Conservation (phyloP, 2,888 invertebrate genomes). For the Therioaphis trifolii region DNA sequence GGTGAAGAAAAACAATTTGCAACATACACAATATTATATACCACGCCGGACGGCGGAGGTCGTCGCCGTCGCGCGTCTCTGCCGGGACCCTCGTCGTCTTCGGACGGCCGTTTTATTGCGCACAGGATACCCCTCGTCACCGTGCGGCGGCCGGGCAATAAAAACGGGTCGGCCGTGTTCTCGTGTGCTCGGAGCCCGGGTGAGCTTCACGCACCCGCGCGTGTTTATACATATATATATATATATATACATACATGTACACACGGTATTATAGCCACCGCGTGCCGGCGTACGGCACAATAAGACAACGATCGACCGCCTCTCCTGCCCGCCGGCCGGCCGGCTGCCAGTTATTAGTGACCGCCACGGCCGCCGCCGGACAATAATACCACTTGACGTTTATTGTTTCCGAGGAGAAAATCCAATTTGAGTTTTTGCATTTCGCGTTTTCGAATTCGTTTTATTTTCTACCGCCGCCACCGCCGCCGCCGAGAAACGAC, state of each 20-base stretch:
- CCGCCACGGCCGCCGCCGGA: conserved; percentile 15
- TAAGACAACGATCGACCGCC: no score
- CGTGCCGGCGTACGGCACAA: no score
- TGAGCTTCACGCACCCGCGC: background rate
- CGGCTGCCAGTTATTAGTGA: no score
- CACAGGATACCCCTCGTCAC: background rate
- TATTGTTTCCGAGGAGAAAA: conserved; percentile 48
- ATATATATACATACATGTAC: no score
- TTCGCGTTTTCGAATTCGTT: background rate
- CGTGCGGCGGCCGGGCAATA: conserved; percentile 22
- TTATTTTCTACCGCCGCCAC: background rate
- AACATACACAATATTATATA: background rate
- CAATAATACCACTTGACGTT: conserved; percentile 52
- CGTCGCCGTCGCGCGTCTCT: background rate
- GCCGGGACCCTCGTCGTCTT: background rate
- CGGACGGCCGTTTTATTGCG: conserved; percentile 6
- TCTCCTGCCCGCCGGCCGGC: no score
- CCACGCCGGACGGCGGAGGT: background rate
- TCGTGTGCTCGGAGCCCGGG: background rate
- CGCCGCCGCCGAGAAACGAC: background rate
- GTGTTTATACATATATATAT: no score
- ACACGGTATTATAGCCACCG: no score
- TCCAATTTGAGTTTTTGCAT: conserved; percentile 52
- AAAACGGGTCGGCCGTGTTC: conserved; percentile 25
- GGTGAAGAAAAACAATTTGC: conserved; percentile 48